Base-by-base conservation (phyloP, 2,113 vertebrate species). In the Pundamilia nyererei region DNA sequence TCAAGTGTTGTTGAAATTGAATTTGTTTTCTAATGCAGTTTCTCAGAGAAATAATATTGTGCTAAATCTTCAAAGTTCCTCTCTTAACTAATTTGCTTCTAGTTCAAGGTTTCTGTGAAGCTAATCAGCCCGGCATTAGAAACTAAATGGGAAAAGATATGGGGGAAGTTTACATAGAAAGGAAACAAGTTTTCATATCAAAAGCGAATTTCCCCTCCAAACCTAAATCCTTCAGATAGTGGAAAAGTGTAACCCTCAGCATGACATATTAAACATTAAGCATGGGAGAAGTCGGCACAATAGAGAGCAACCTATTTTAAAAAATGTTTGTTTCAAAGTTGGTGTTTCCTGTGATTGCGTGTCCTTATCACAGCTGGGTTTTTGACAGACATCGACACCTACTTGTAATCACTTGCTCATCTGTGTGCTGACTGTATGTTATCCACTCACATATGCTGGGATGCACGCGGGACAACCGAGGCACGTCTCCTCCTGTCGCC, bases 401-500 rank as follows among this genome's bases (percentile, higher is more conserved):
- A 54, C 93, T 94, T 92, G 94, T 94, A 95, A 95, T 93, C 88
- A 90, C 90, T 90, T 75, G 65, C 92, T 94, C 91, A 96, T 96
- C 96, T 91, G 54, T 47, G 65, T 26, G 33, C 83, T 87, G 88
- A 85, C 89, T 82, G 80, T 75, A 81, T 14, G 49, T 70, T 87
- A 82, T 89, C 85, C 86, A 86, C 90, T 91, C 90, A 91, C 86
- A 89, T 72, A 88, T 56, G 86, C 92, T 88, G 89, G 85, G 88
- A 86, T 80, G 89, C 91, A 95, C 90, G 93, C 85, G 49, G 92
- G 93, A 86, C 88, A 90, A 91, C 33, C 47, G 87, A 89, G 89
- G 90, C 89, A 90, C 65, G 79, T 94, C 85, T 80, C 81, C 87
- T 95, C 91, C 87, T 93, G 94, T 82, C 85, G 75, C 21, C 87